A percentile compares a stretch with the other conserved stretches of the same genome.
These are phyloP conservation scores for Podarcis muralis DNA, from an alignment of 2,113 vertebrate species.

Conservation along the genomic window DNA sequence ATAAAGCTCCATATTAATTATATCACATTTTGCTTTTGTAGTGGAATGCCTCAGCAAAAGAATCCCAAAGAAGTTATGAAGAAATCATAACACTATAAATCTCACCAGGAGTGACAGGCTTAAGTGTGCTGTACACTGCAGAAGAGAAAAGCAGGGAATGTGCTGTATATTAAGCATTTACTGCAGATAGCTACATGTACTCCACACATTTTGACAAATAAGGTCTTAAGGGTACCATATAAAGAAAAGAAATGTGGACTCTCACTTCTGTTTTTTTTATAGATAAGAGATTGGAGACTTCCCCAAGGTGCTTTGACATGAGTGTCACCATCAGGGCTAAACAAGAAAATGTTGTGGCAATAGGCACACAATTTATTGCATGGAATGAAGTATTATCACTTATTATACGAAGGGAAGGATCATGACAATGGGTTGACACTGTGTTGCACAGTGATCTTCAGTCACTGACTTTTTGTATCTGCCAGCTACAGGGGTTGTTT, in stretches of 20 bases:
- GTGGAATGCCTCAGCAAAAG: neutral
- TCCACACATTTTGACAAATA: conserved; percentile 27
- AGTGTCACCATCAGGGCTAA: neutral
- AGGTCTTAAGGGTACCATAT: conserved; percentile 4
- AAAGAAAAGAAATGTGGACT: neutral
- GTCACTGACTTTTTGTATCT: conserved; percentile 1
- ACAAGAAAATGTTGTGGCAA: neutral
- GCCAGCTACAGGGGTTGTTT: conserved; percentile 13
- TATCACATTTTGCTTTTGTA: neutral
- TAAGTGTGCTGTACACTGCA: conserved; percentile 2
- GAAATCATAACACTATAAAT: conserved; percentile 23
- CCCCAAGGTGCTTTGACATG: conserved; percentile 1
- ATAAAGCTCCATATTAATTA: conserved; percentile 18
- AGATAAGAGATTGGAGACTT: neutral
- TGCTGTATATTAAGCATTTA: conserved; percentile 15
- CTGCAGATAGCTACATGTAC: neutral
- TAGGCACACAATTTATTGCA: conserved; percentile 1
- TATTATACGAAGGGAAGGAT: neutral
- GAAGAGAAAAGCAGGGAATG: neutral
- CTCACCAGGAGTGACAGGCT: conserved; percentile 5
- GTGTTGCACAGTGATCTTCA: conserved; percentile 13
- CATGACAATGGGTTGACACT: neutral
- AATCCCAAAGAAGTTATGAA: conserved; percentile 24
- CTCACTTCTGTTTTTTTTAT: neutral
- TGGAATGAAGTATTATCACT: conserved; percentile 6